phyloP scores from a whole-genome alignment of 2,888 invertebrate genomes.

The Steromphala cineraria region DNA sequence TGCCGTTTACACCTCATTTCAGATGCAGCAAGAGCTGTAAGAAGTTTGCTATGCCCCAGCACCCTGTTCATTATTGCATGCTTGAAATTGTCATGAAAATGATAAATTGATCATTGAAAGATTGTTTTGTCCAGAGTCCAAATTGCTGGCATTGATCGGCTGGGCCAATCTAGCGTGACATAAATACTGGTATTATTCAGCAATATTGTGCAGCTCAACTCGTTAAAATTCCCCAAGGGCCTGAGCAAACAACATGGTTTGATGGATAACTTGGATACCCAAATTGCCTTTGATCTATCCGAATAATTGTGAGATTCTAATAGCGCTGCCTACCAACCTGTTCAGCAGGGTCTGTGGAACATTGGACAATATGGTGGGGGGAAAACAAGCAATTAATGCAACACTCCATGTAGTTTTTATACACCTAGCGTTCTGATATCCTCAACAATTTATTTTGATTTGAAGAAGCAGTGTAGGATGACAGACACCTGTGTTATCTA shows the following conservation, averaged over 20 bases:
- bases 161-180: constrained; percentile 12
- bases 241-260: constrained; percentile 6
- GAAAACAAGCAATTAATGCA: too few relatives aligned
- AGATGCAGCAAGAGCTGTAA: too few relatives aligned
- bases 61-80: too few relatives aligned
- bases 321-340: neutral
- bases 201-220: constrained; percentile 17
- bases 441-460: too few relatives aligned
- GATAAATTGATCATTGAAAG: constrained; percentile 3
- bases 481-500: too few relatives aligned
- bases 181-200: constrained; percentile 14
- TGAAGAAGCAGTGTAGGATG: too few relatives aligned
- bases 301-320: neutral
- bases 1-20: too few relatives aligned
- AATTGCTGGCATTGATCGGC: neutral
- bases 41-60: too few relatives aligned
- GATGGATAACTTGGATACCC: constrained; percentile 12
- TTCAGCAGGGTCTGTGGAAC: neutral
- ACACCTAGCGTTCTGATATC: too few relatives aligned
- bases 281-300: constrained; percentile 8
- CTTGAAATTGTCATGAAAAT: neutral
- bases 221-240: constrained; percentile 17
- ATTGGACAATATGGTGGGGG: neutral
- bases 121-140: constrained; percentile 11
- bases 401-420: too few relatives aligned